These are phyloP conservation scores for Brachypalpus laphriformis DNA, from an alignment of 2,888 invertebrate species.

Conservation along the genomic window DNA sequence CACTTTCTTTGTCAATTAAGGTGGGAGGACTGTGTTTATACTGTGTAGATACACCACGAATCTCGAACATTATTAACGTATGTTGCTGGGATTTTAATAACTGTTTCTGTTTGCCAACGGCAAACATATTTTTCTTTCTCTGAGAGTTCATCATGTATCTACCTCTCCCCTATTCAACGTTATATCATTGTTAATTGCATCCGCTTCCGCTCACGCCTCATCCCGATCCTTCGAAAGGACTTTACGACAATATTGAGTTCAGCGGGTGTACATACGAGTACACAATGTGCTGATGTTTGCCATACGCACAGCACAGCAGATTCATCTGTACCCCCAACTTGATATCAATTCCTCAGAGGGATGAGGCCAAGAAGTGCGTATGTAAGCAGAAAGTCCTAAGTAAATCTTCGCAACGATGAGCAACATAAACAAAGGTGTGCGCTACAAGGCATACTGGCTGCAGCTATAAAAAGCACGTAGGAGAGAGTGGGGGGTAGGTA, in stretches of 20 bases:
- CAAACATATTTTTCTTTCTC: slow-evolving; percentile 49
- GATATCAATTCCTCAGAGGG: background rate
- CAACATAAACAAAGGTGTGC: slow-evolving; percentile 48
- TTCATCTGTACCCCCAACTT: background rate
- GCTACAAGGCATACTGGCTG: background rate
- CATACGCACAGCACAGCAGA: slow-evolving; percentile 20
- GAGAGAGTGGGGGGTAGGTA: too few species aligned
- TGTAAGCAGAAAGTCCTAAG: slow-evolving; percentile 54
- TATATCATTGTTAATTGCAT: slow-evolving; percentile 66
- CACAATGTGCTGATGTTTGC: slow-evolving; percentile 37
- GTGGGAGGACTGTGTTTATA: slow-evolving; percentile 25
- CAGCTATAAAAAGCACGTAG: too few species aligned
- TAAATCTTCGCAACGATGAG: slow-evolving; percentile 28
- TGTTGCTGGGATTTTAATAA: slow-evolving; percentile 67
- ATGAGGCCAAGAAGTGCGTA: slow-evolving; percentile 13
- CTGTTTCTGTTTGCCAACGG: slow-evolving; percentile 57
- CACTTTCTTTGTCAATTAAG: slow-evolving; percentile 58
- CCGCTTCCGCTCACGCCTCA: slow-evolving; percentile 27
- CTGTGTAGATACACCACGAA: slow-evolving; percentile 44
- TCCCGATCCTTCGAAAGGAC: slow-evolving; percentile 8
- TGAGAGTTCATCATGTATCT: slow-evolving; percentile 11
- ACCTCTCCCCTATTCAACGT: background rate
- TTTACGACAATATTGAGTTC: slow-evolving; percentile 31
- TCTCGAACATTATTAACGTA: slow-evolving; percentile 63
- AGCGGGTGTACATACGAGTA: background rate